Evolutionary conservation across 2,113 vertebrate species (phyloP).

Genomic region (Eclectus roratus): DNA sequence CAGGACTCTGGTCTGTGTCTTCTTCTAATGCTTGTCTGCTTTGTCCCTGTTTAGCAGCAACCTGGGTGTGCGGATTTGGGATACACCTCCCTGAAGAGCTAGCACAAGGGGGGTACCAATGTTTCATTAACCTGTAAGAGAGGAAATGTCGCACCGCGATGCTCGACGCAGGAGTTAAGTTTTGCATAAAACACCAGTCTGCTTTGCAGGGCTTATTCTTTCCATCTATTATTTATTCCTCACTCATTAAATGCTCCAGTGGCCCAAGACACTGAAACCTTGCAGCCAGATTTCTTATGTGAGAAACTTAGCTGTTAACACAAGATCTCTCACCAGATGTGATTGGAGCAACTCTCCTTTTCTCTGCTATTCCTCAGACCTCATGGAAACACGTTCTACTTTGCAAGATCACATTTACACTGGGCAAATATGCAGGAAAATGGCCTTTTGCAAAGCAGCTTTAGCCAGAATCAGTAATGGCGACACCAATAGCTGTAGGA

Average conservation of each 20-base stretch:
- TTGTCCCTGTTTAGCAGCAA: background rate
- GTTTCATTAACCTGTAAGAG: background rate
- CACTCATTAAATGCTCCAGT: background rate
- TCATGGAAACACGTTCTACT: background rate
- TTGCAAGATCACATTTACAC: background rate
- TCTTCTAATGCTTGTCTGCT: background rate
- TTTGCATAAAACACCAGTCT: background rate
- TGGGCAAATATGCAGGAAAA: background rate
- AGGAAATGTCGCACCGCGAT: fast-evolving
- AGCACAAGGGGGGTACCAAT: fast-evolving
- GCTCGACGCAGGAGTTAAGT: background rate
- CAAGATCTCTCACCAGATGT: background rate
- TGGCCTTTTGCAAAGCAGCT: background rate
- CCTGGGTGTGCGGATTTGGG: background rate
- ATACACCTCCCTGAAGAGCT: fast-evolving
- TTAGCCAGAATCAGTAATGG: background rate
- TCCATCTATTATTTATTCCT: background rate
- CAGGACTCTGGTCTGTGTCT: background rate
- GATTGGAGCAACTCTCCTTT: background rate
- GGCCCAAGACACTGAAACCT: background rate
- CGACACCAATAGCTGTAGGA: background rate
- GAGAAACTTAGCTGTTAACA: background rate
- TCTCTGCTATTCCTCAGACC: background rate
- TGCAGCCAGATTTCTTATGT: background rate
- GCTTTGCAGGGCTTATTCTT: background rate